phyloP scores from a whole-genome alignment of 2,888 invertebrate species.

The Loripinus fragilis region DNA sequence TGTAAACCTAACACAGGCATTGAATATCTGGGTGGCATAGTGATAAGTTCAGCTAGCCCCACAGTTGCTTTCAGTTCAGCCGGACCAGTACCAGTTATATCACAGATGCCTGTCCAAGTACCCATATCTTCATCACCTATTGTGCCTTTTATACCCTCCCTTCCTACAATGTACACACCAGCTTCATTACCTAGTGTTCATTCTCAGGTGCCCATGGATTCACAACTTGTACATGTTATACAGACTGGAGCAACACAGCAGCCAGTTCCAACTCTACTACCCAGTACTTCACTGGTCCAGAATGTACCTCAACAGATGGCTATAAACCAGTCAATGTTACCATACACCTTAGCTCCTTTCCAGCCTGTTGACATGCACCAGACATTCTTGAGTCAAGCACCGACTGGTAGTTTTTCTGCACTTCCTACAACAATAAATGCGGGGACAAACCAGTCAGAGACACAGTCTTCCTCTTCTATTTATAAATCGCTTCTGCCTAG shows the following conservation, averaged over 20 bases:
- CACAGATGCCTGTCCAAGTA: neutral
- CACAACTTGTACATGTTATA: neutral
- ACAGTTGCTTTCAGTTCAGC: neutral
- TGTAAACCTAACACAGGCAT: neutral
- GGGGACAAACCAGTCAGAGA: neutral
- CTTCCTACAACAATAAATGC: neutral
- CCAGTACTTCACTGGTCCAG: neutral
- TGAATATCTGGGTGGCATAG: neutral
- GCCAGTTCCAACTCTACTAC: neutral
- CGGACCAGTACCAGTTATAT: neutral
- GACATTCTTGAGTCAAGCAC: neutral
- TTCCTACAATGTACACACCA: neutral
- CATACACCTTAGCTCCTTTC: neutral
- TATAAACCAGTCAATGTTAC: neutral
- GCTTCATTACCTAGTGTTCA: neutral
- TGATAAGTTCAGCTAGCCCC: neutral
- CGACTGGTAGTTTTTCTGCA: neutral
- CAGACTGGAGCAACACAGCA: neutral
- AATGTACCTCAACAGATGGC: neutral
- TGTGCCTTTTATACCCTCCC: neutral
- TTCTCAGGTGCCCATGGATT: neutral
- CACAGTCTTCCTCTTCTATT: neutral
- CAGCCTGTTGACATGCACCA: neutral
- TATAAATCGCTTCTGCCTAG: neutral
- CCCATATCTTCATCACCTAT: neutral